phyloP scores from a whole-genome alignment of 1,140 invertebrate genomes.

The Drosophila arizonae region DNA sequence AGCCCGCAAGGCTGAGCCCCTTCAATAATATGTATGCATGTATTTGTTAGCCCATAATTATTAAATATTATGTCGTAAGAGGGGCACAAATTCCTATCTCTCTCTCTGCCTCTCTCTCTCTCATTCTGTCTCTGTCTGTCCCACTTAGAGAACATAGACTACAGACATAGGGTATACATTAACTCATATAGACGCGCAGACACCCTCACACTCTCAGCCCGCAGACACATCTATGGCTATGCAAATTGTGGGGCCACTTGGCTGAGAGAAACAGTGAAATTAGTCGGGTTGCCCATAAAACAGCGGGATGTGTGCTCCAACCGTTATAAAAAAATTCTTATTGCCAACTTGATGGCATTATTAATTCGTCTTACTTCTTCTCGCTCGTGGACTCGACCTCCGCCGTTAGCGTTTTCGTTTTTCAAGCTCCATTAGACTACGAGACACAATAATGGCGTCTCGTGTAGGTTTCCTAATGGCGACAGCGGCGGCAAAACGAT shows the following conservation, averaged over 20 bases:
- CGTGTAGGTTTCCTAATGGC: constrained; percentile 54
- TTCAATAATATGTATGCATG: background rate
- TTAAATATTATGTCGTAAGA: too few relatives aligned
- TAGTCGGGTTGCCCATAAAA: constrained; percentile 59
- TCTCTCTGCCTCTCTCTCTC: too few relatives aligned
- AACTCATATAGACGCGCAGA: background rate
- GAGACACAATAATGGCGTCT: constrained; percentile 61
- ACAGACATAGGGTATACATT: background rate
- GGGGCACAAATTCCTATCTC: too few relatives aligned
- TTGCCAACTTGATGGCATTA: constrained; percentile 53
- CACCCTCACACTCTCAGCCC: background rate
- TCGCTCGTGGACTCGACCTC: constrained; percentile 3
- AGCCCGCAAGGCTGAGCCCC: background rate
- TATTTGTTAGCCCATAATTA: too few relatives aligned
- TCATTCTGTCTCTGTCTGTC: background rate
- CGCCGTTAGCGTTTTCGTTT: constrained; percentile 14
- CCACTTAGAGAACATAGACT: background rate
- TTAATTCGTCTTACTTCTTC: constrained; percentile 66
- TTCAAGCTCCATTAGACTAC: constrained; percentile 60
- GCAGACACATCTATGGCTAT: constrained; percentile 2
- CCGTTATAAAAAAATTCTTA: constrained; percentile 60
- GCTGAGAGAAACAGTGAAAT: constrained; percentile 55
- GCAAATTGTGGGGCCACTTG: constrained; percentile 37
- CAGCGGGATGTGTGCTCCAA: constrained; percentile 41
- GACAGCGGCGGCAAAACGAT: constrained; percentile 19